Conservation (phyloP, 2,113 vertebrate species). For the Sphyrna mokarran region DNA sequence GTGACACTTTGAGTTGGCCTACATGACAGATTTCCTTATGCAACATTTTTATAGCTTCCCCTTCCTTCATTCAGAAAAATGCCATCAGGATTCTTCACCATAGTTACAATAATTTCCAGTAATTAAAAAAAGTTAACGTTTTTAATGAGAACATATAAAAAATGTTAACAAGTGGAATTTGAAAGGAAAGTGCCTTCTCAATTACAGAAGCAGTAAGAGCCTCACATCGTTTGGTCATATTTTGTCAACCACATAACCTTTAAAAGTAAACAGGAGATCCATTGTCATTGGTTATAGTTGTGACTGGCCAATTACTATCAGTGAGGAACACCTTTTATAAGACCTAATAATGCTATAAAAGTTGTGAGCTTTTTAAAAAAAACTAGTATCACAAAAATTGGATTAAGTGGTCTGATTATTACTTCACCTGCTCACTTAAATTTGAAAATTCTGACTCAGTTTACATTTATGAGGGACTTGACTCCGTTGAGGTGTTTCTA, state of each 20-base stretch:
- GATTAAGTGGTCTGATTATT: not conserved
- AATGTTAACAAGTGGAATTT: not conserved
- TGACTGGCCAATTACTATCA: not conserved
- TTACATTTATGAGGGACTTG: not conserved
- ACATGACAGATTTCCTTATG: not conserved
- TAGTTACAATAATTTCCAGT: not conserved
- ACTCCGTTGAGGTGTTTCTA: not conserved
- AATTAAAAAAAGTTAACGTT: not conserved
- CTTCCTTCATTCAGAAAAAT: constrained; percentile 2
- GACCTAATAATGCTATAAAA: not conserved
- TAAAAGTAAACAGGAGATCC: not conserved
- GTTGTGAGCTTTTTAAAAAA: not conserved
- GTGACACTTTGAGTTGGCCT: not conserved
- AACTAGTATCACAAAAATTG: not conserved
- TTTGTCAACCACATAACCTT: not conserved
- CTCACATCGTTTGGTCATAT: not conserved
- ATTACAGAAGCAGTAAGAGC: not conserved
- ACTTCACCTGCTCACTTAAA: not conserved
- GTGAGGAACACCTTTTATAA: not conserved
- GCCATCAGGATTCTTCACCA: not conserved
- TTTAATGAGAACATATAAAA: not conserved
- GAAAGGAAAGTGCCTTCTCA: not conserved
- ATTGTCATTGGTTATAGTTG: not conserved
- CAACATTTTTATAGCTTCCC: not conserved
- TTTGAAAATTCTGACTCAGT: not conserved